A percentile compares a stretch with the other conserved stretches of the same genome.
Conservation (phyloP, 2,113 vertebrate genomes). For the Mus pahari region DNA sequence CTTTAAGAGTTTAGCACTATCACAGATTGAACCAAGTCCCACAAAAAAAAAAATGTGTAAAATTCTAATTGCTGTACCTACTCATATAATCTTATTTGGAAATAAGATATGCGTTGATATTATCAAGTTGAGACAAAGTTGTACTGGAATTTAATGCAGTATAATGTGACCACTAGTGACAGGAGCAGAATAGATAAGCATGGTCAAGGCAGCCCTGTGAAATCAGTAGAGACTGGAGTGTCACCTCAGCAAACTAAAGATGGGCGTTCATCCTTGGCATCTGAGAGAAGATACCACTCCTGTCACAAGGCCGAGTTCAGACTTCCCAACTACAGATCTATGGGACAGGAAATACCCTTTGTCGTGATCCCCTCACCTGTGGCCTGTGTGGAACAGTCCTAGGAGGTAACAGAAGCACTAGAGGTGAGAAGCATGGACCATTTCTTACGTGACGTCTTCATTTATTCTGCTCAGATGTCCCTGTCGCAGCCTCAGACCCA, state of each 20-base stretch:
- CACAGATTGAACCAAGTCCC: background rate
- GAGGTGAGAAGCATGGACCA: background rate
- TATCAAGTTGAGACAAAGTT: background rate
- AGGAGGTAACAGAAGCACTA: background rate
- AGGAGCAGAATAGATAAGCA: background rate
- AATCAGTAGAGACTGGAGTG: background rate
- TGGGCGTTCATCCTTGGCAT: background rate
- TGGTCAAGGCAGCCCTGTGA: no score
- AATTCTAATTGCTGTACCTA: background rate
- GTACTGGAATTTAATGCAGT: background rate
- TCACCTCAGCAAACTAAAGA: background rate
- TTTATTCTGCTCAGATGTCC: background rate
- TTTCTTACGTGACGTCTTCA: background rate
- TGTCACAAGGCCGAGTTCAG: background rate
- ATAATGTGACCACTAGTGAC: background rate
- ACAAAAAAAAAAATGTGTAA: background rate
- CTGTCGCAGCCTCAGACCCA: background rate
- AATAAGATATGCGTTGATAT: background rate
- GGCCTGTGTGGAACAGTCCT: no score
- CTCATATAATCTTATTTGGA: background rate
- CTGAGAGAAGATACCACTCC: background rate
- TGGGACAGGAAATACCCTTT: background rate
- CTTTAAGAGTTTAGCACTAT: background rate
- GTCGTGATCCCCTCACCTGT: background rate
- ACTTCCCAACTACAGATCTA: background rate